A percentile compares a stretch with the other conserved stretches of the same genome.
Evolutionary conservation across 1,140 invertebrate genomes (phyloP).

Genomic region (Nomia melanderi): DNA sequence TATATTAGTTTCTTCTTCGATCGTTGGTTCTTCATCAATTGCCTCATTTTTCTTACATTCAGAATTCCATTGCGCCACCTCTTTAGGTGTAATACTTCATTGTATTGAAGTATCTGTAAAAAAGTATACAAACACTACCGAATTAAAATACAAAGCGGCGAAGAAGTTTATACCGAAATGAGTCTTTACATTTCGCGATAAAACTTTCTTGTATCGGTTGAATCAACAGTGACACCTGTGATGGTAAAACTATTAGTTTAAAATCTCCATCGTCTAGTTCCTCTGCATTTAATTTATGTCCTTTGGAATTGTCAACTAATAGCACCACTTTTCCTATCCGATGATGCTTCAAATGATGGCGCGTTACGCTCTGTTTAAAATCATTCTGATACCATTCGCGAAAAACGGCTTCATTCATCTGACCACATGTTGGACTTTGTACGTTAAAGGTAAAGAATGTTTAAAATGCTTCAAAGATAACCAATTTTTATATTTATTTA

Average conservation of each 20-base stretch:
- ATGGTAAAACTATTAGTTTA: neutral
- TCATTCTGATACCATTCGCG: neutral
- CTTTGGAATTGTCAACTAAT: neutral
- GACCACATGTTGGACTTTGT: neutral
- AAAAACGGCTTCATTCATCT: neutral
- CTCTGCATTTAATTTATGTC: neutral
- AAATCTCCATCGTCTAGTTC: neutral
- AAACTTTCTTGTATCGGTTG: conserved; percentile 1
- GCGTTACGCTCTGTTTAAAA: neutral
- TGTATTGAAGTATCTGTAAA: too few species aligned
- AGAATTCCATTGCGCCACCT: too few species aligned
- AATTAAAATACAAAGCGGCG: too few species aligned
- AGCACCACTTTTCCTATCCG: neutral
- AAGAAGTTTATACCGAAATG: neutral
- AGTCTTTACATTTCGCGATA: conserved; percentile 7
- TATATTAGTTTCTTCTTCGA: too few species aligned
- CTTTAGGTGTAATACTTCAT: too few species aligned
- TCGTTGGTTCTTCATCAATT: too few species aligned
- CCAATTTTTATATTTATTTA: neutral
- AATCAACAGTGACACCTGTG: neutral
- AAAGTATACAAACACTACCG: too few species aligned
- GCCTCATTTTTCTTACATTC: too few species aligned
- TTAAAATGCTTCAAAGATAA: neutral
- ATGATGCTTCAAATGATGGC: neutral
- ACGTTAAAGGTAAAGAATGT: neutral